Evolutionary conservation across 92 coral and sea anemone species (phyloP), one percentile per base, ranked within the genome.

Genomic region (Paramuricea clavata): DNA sequence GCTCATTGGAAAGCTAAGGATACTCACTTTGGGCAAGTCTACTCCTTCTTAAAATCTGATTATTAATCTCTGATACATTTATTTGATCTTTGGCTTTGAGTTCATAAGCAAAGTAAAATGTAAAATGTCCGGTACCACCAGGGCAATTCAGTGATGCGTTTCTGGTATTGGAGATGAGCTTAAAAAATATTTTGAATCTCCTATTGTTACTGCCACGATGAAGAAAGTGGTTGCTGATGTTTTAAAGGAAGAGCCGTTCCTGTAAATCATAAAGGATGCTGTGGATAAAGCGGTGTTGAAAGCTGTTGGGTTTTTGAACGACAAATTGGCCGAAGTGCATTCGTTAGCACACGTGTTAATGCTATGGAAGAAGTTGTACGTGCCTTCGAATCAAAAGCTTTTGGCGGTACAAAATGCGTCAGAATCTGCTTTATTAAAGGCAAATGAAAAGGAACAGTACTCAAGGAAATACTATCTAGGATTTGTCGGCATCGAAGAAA

Each of bases 391-490:
- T 26, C 79, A 10, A 57, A 73, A n/a, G 57, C 79, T 73, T 39
- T n/a, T 41, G 25, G 43, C 49, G 31, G 50, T 50, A 28, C 79
- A 81, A 59, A 34, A 28, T 21, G 36, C 39, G 28, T 31, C 67
- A 35, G 27, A 62, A 5, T 39, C 36, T 25, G 85, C 56, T n/a
- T 60, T 35, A 31, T 72, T 74, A 25, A 62, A 81, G 34, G 62
- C 76, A 57, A 81, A 81, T 32, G 85, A 81, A 43, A 60, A 81
- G 17, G 85, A 81, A 65, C 85, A 81, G 27, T 81, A 81, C 30
- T 64, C 61, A 16, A 81, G 85, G 67, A 57, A 81, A 62, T 81
- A 81, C 34, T 32, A 81, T 28, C 50, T 81, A 23, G 12, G 74
- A 25, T 52, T 81, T 59, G 12, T 81, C 11, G 74, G 76, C 23